Evolutionary conservation across 2,113 vertebrate species (phyloP).

Genomic region (Taurulus bubalis): DNA sequence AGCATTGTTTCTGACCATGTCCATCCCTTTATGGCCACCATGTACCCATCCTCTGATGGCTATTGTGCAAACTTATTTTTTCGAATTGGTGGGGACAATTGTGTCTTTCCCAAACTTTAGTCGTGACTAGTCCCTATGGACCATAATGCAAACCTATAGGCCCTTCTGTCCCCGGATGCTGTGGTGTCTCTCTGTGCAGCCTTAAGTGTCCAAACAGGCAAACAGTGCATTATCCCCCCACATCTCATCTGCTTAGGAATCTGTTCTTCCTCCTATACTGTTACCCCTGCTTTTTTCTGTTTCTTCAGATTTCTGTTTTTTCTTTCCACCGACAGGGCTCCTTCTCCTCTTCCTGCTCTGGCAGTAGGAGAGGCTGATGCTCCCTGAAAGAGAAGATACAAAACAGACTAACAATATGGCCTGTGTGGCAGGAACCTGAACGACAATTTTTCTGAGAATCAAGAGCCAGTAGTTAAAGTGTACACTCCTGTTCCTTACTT

Average conservation of each 20-base stretch:
- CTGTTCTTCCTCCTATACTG: background rate
- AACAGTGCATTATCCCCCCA: background rate
- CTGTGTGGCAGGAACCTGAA: background rate
- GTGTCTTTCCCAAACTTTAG: too few species aligned
- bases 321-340: background rate
- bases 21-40: too few species aligned
- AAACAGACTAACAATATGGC: background rate
- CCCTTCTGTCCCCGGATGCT: background rate
- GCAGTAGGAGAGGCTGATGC: background rate
- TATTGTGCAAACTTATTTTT: too few species aligned
- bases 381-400: conserved; percentile 8
- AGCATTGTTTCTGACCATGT: too few species aligned
- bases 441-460: background rate
- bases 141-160: too few species aligned
- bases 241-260: background rate
- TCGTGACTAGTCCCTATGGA: too few species aligned
- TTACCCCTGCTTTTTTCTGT: background rate
- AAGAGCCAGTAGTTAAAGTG: background rate
- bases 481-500: conserved; percentile 20
- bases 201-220: background rate
- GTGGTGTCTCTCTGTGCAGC: conserved; percentile 2
- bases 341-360: conserved; percentile 23
- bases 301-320: background rate
- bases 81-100: too few species aligned
- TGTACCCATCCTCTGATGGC: too few species aligned